Conservation (phyloP, 2,113 vertebrate species). For the Chamaetylas fuelleborni region DNA sequence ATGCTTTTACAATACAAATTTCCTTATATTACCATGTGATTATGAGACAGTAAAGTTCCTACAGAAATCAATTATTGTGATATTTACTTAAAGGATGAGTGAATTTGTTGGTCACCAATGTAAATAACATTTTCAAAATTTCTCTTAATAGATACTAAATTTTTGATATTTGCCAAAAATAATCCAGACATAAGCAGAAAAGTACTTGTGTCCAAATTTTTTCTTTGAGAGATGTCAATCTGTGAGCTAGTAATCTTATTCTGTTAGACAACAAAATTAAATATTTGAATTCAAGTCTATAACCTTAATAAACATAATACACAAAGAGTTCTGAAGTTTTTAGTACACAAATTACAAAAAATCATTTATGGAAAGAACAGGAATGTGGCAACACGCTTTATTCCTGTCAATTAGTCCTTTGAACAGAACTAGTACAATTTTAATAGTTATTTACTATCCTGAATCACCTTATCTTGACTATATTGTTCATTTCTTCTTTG, state of each 20-base stretch:
- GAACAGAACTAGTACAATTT: neutral
- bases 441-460: neutral
- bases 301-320: neutral
- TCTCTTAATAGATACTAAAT: neutral
- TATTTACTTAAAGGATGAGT: neutral
- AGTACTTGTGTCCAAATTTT: neutral
- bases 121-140: neutral
- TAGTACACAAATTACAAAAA: neutral
- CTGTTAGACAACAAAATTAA: neutral
- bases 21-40: neutral
- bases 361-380: neutral
- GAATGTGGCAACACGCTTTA: neutral
- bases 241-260: neutral
- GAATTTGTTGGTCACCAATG: neutral
- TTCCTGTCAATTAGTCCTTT: neutral
- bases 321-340: neutral
- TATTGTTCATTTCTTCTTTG: neutral
- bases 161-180: neutral
- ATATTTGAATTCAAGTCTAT: neutral
- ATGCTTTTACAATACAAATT: neutral
- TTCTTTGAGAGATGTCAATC: neutral
- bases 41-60: neutral
- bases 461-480: neutral
- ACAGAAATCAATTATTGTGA: neutral
- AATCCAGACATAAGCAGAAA: neutral